These are phyloP conservation scores for Amphibalanus amphitrite DNA, from an alignment of 1,140 invertebrate species.

Conservation along the genomic window DNA sequence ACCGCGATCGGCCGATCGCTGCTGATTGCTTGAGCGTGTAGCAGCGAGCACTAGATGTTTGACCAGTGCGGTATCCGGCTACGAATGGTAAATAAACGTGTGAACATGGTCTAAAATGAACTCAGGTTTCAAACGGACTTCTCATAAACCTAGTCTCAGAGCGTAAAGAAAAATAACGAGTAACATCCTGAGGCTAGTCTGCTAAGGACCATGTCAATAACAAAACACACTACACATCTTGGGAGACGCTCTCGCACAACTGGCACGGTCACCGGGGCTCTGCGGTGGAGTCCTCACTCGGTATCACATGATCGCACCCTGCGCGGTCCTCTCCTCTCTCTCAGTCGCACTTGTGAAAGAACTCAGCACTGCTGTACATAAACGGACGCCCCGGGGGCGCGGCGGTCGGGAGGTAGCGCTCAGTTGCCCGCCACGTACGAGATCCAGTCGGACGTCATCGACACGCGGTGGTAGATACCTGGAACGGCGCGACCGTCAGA, in stretches of 20 bases:
- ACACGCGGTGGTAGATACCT: conserved; percentile 83
- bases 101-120: neutral
- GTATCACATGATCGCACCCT: neutral
- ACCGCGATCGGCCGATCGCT: neutral
- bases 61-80: neutral
- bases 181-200: neutral
- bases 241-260: too few species aligned
- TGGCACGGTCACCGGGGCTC: neutral
- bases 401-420: conserved; percentile 34
- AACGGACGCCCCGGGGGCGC: too few species aligned
- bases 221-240: neutral
- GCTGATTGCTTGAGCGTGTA: neutral
- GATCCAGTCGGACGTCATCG: conserved; percentile 87
- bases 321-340: neutral
- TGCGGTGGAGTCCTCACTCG: neutral
- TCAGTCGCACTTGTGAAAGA: neutral
- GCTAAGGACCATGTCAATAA: neutral
- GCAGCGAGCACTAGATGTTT: too few species aligned
- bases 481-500: conserved; percentile 4
- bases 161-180: neutral
- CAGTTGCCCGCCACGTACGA: conserved; percentile 22
- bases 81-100: neutral
- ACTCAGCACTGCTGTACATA: neutral
- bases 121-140: neutral
- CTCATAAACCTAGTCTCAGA: neutral